Conservation (phyloP, 2,797 vertebrate genomes). For the Serranus cabrilla region DNA sequence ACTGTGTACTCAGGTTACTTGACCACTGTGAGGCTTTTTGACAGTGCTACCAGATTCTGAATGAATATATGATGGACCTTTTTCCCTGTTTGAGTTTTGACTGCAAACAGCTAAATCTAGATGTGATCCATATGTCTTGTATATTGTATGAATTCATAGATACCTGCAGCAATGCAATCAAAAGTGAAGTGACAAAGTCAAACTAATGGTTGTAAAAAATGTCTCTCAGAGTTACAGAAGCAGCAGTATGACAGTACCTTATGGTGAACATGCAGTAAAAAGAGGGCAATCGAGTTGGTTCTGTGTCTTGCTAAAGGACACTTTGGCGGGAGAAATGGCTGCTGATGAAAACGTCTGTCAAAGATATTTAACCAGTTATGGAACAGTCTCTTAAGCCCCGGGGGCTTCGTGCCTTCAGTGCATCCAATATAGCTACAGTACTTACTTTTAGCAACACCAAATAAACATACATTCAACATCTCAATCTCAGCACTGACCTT, state of each 20-base stretch:
- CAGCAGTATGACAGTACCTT: slow-evolving; percentile 15
- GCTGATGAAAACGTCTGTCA: slow-evolving; percentile 44
- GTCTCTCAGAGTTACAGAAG: slow-evolving; percentile 25
- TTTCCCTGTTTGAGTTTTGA: slow-evolving; percentile 13
- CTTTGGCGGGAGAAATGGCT: slow-evolving; percentile 60
- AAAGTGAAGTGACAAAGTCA: slow-evolving; percentile 3
- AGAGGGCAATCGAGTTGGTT: slow-evolving; percentile 34
- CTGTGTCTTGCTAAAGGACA: slow-evolving; percentile 71
- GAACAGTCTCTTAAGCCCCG: slow-evolving; percentile 57
- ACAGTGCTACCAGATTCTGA: slow-evolving; percentile 1
- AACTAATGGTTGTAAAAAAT: not conserved
- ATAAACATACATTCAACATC: slow-evolving; percentile 75
- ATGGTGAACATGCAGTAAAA: slow-evolving; percentile 24
- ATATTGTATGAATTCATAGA: slow-evolving; percentile 5
- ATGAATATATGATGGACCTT: slow-evolving; percentile 17
- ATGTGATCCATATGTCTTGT: not conserved
- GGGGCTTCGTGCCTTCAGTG: slow-evolving; percentile 36
- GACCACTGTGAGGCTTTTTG: slow-evolving; percentile 15
- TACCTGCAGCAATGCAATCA: not conserved
- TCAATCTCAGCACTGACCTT: slow-evolving; percentile 61
- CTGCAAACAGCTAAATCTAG: slow-evolving; percentile 1
- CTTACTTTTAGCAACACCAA: slow-evolving; percentile 47
- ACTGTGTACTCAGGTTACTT: slow-evolving; percentile 14
- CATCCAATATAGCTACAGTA: slow-evolving; percentile 51
- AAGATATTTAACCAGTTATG: slow-evolving; percentile 49